Evolutionary conservation across 2,113 vertebrate genomes (phyloP), one percentile per base, ranked within the genome.

Genomic region (Nothobranchius furzeri): DNA sequence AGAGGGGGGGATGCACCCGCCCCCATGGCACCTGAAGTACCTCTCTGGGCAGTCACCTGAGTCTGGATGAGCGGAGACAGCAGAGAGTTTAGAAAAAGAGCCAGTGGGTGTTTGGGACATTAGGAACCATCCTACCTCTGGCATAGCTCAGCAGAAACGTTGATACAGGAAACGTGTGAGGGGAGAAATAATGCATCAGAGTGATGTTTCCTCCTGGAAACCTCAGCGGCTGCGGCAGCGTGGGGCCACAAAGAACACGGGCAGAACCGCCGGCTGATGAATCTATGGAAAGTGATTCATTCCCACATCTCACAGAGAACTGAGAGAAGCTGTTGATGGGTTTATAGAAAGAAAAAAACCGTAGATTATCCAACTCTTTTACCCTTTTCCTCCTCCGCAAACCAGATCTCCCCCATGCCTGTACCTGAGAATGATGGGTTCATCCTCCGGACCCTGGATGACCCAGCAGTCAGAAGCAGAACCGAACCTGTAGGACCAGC

Each of bases 351-450:
- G 4, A 25, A 43, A 43, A 7, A 15, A 12, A 15, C 24, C 48
- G 17, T 7, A 61, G 3, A 56, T 64, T 11, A 47, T 36, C 42
- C 20, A 20, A 24, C 5, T 4, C 35, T 12, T 24, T 30, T 5
- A n/a, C 0, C 9, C 4, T 3, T 53, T 30, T 7, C 6, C 7
- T 14, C 2, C 2, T 35, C 13, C 9, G 30, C 30, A 7, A 30
- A 49, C 15, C 1, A 4, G 24, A 35, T 11, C 43, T 17, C 11
- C 20, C 42, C 45, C 56, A 7, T 2, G 14, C 1, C n/a, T n/a
- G 12, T 91, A 94, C 93, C 93, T 94, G 68, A 94, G 75, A 55
- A 92, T 65, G 0, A 94, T 73, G 0, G 89, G 86, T n/a, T 92
- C 80, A 2, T 67, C 87, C 20, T 87, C 74, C 0, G 15, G 25